A percentile compares a stretch with the other conserved stretches of the same genome.
phyloP scores from a whole-genome alignment of 1,140 invertebrate genomes.

The Microplitis mediator region DNA sequence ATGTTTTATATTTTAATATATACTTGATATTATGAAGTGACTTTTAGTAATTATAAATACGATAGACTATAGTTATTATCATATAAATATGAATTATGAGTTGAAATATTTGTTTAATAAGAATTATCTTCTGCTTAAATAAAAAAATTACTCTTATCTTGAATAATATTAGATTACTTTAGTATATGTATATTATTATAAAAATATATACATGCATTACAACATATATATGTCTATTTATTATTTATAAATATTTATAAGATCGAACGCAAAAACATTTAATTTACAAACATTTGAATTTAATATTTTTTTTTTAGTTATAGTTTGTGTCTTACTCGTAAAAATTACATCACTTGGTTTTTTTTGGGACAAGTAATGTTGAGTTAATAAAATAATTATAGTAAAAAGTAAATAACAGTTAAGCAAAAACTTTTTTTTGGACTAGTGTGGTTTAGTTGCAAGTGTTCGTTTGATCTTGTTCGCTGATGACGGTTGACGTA shows the following conservation, averaged over 20 bases:
- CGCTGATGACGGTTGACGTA: constrained; percentile 34
- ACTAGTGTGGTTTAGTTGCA: constrained; percentile 5
- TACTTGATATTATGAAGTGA: constrained; percentile 8
- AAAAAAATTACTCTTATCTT: neutral
- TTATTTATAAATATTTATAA: too few relatives aligned
- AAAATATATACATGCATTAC: too few relatives aligned
- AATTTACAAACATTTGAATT: too few relatives aligned
- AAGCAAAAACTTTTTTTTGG: neutral
- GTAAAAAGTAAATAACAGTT: neutral
- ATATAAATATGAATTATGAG: constrained; percentile 22
- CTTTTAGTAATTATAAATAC: constrained; percentile 12
- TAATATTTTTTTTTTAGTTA: too few relatives aligned
- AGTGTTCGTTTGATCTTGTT: constrained; percentile 43
- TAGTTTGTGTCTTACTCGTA: too few relatives aligned
- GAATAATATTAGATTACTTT: neutral
- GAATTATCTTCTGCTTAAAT: neutral
- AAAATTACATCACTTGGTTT: too few relatives aligned
- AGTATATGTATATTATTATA: neutral
- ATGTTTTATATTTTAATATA: constrained; percentile 9
- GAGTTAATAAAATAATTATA: too few relatives aligned
- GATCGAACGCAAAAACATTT: too few relatives aligned
- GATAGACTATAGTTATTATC: constrained; percentile 13
- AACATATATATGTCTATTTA: too few relatives aligned
- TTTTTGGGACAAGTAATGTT: too few relatives aligned
- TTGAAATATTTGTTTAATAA: neutral